Conservation (phyloP, 2,113 vertebrate species). For the Phyllostomus hastatus region DNA sequence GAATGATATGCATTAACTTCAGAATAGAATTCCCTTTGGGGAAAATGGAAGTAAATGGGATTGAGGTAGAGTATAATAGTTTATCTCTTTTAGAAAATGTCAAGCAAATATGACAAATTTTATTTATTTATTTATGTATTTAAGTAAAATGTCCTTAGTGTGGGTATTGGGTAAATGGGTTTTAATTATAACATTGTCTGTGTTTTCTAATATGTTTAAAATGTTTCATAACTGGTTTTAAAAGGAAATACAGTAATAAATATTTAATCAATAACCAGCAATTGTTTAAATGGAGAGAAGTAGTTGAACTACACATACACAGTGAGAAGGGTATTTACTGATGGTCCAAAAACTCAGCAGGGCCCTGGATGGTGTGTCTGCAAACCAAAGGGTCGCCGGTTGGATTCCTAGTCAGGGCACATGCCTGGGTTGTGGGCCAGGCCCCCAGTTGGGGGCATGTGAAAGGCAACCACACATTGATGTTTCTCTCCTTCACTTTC, state of each 20-base stretch:
- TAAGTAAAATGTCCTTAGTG: not conserved
- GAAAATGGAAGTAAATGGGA: not conserved
- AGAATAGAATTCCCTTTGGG: not conserved
- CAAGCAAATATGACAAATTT: not conserved
- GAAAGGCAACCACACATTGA: no score
- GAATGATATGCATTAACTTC: not conserved
- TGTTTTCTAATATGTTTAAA: conserved; percentile 15
- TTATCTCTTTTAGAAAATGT: conserved; percentile 4
- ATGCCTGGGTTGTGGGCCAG: no score
- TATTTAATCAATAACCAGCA: not conserved
- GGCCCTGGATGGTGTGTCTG: no score
- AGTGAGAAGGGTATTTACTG: not conserved
- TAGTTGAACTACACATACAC: not conserved
- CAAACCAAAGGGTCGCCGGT: no score
- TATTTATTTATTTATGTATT: not conserved
- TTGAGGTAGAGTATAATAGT: not conserved
- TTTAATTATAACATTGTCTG: not conserved
- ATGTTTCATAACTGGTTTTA: not conserved
- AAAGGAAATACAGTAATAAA: not conserved
- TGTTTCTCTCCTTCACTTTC: no score
- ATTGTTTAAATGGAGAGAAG: not conserved
- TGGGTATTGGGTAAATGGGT: not conserved
- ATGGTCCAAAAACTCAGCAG: not conserved
- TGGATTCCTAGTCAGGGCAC: no score
- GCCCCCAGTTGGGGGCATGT: no score